Evolutionary conservation across 2,797 vertebrate genomes (phyloP).

Genomic region (Corythornis leucogaster): DNA sequence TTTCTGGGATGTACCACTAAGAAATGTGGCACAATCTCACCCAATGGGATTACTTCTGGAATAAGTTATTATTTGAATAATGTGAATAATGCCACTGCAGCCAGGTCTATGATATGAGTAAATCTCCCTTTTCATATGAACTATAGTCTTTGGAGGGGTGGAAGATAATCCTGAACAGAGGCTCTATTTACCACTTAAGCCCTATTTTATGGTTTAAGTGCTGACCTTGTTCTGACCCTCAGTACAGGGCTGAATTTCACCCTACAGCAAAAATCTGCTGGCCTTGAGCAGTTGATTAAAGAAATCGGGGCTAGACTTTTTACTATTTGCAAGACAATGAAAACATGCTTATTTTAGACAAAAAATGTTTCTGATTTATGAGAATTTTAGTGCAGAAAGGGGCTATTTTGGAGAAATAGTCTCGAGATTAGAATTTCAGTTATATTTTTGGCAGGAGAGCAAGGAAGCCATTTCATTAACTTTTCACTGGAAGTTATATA

Average conservation of each 20-base stretch:
- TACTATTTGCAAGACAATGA: slow-evolving; percentile 59
- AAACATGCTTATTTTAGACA: slow-evolving; percentile 46
- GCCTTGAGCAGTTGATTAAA: slow-evolving; percentile 24
- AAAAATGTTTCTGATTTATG: slow-evolving; percentile 60
- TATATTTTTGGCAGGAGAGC: slow-evolving; percentile 57
- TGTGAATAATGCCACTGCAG: slow-evolving; percentile 1
- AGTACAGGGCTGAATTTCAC: slow-evolving; percentile 51
- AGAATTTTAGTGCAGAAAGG: slow-evolving; percentile 54
- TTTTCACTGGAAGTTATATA: slow-evolving; percentile 68
- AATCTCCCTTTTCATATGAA: slow-evolving; percentile 48
- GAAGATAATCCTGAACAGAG: slow-evolving; percentile 63
- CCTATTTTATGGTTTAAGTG: slow-evolving; percentile 68
- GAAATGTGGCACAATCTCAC: neutral
- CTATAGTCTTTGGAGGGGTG: slow-evolving; percentile 27
- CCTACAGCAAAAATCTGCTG: slow-evolving; percentile 34
- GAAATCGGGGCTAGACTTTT: slow-evolving; percentile 36
- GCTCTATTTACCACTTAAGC: slow-evolving; percentile 65
- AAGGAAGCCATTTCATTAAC: slow-evolving; percentile 67
- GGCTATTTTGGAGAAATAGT: slow-evolving; percentile 48
- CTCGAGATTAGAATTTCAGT: slow-evolving; percentile 57
- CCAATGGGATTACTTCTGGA: slow-evolving; percentile 6
- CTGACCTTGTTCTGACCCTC: slow-evolving; percentile 60
- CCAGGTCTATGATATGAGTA: slow-evolving; percentile 26
- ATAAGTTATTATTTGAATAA: neutral
- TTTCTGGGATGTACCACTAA: neutral